phyloP scores from a whole-genome alignment of 1,140 invertebrate genomes.

The Panulirus ornatus region DNA sequence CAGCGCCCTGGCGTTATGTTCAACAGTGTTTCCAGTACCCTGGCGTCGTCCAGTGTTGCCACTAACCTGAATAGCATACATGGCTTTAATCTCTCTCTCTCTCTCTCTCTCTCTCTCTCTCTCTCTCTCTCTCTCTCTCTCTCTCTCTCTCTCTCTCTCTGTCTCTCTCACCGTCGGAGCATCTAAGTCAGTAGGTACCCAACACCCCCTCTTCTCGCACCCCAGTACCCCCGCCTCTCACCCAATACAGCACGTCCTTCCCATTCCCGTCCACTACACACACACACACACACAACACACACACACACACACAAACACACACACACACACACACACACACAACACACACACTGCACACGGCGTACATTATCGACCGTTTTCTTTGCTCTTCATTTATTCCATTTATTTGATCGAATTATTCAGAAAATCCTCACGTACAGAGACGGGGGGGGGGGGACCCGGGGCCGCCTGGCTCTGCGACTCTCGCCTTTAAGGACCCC shows the following conservation, averaged over 20 bases:
- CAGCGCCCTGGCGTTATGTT: too few species aligned
- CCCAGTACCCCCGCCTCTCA: background rate
- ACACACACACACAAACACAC: slow-evolving; percentile 8
- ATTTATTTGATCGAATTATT: slow-evolving; percentile 69
- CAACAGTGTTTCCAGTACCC: too few species aligned
- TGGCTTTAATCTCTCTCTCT: background rate
- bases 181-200: too few species aligned
- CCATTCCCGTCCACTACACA: slow-evolving; percentile 8
- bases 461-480: background rate
- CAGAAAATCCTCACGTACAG: slow-evolving; percentile 63
- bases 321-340: slow-evolving; percentile 12
- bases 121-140: slow-evolving; percentile 34
- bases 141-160: slow-evolving; percentile 4
- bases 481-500: slow-evolving; percentile 33
- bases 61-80: background rate
- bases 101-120: slow-evolving; percentile 28
- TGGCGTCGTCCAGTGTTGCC: background rate
- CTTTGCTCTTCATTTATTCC: slow-evolving; percentile 60
- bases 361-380: slow-evolving; percentile 61
- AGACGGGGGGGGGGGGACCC: background rate
- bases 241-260: background rate
- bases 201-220: background rate
- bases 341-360: slow-evolving; percentile 21
- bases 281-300: background rate
- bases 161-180: too few species aligned